phyloP scores from a whole-genome alignment of 2,888 invertebrate genomes.

The Caenorhabditis uteleia region DNA sequence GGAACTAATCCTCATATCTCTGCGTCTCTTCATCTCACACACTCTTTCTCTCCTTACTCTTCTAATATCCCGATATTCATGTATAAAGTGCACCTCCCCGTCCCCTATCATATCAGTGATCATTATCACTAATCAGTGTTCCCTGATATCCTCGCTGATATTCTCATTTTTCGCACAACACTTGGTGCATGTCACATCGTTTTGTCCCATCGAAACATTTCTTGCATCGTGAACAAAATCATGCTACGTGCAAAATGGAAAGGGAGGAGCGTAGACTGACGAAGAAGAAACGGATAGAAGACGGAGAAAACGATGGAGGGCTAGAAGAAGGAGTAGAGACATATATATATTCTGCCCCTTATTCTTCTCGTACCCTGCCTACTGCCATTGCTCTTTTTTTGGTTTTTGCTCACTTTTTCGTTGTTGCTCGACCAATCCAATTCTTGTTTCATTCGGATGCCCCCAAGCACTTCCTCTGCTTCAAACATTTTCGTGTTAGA shows the following conservation, averaged over 20 bases:
- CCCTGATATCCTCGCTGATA: too few species aligned
- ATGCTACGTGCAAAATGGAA: constrained; percentile 30
- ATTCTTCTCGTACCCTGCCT: too few species aligned
- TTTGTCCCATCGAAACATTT: neutral
- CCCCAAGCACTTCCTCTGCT: too few species aligned
- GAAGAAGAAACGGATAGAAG: neutral
- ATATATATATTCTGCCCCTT: neutral
- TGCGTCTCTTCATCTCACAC: too few species aligned
- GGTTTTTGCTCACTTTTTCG: neutral
- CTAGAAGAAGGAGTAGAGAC: neutral
- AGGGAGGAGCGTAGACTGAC: neutral
- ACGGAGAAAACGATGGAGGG: neutral
- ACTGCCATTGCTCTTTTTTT: neutral
- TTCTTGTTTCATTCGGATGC: too few species aligned
- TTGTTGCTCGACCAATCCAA: neutral
- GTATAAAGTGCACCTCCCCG: too few species aligned
- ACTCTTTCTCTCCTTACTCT: too few species aligned
- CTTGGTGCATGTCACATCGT: neutral
- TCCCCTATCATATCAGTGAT: too few species aligned
- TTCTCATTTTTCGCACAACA: neutral
- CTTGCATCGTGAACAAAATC: constrained; percentile 22
- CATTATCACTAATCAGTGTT: too few species aligned
- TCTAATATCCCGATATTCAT: too few species aligned
- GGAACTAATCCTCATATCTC: too few species aligned
- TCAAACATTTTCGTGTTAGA: neutral